A percentile compares a stretch with the other conserved stretches of the same genome.
phyloP scores from a whole-genome alignment of 1,140 invertebrate genomes.

The Tetragonula clypearis region DNA sequence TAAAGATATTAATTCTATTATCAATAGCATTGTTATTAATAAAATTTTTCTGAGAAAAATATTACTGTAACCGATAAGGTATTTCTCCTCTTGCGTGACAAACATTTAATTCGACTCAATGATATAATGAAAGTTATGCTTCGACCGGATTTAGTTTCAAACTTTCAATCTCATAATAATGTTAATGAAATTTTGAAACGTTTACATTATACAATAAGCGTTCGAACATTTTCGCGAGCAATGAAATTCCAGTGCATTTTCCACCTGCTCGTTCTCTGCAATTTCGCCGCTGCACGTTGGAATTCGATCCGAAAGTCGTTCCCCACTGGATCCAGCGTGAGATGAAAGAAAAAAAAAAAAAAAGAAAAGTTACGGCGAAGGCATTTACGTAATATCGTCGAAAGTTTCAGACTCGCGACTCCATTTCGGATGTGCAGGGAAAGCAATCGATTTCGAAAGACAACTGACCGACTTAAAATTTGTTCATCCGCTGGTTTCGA shows the following conservation, averaged over 20 bases:
- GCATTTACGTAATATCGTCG: not conserved
- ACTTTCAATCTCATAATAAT: not conserved
- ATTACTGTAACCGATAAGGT: no score
- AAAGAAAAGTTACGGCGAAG: not conserved
- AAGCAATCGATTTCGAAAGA: constrained; percentile 55
- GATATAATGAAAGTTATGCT: no score
- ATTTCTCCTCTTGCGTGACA: no score
- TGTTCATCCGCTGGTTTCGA: constrained; percentile 19
- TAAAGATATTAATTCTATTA: no score
- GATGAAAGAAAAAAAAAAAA: not conserved
- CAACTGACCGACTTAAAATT: constrained; percentile 27
- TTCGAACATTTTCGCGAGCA: not conserved
- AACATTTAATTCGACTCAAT: no score
- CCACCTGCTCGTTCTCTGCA: not conserved
- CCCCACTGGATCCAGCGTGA: not conserved
- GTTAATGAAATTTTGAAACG: not conserved
- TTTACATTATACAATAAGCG: not conserved
- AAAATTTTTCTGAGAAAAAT: no score
- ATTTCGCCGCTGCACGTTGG: not conserved
- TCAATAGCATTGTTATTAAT: no score
- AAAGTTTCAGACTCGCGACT: constrained; percentile 18
- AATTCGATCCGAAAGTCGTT: not conserved
- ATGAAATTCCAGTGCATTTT: not conserved
- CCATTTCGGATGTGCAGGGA: constrained; percentile 33
- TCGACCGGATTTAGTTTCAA: not conserved